These are phyloP conservation scores for Actinia equina DNA, from an alignment of 64 coral and sea anemone species.

Conservation along the genomic window DNA sequence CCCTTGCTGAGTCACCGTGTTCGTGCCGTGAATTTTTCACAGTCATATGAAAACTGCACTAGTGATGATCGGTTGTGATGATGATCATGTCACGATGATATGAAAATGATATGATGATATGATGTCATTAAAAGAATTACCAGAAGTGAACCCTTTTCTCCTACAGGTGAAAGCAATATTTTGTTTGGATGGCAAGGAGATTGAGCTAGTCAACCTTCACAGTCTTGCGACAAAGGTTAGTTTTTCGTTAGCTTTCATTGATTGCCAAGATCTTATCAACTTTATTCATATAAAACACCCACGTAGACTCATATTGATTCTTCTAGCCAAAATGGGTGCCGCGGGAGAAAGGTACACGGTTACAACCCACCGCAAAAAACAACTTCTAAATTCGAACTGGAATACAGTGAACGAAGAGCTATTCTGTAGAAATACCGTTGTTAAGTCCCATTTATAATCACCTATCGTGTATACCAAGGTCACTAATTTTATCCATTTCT, in stretches of 20 bases:
- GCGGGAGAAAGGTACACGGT: neutral
- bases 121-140: neutral
- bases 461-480: too few relatives aligned
- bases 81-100: neutral
- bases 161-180: slow-evolving; percentile 7
- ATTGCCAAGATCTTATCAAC: too few relatives aligned
- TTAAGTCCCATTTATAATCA: too few relatives aligned
- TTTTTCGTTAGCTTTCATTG: neutral
- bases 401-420: too few relatives aligned
- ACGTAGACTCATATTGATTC: too few relatives aligned
- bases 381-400: too few relatives aligned
- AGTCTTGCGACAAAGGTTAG: slow-evolving; percentile 11
- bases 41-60: neutral
- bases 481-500: neutral
- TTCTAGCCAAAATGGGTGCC: too few relatives aligned
- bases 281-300: too few relatives aligned
- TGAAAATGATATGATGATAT: neutral
- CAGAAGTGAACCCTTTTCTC: neutral
- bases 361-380: neutral
- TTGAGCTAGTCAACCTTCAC: neutral
- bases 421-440: too few relatives aligned
- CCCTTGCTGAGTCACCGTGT: too few relatives aligned
- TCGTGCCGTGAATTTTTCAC: too few relatives aligned
- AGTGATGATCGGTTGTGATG: neutral
- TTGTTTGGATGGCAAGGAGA: neutral